phyloP scores from a whole-genome alignment of 2,888 invertebrate genomes.

The Eulithis testata region DNA sequence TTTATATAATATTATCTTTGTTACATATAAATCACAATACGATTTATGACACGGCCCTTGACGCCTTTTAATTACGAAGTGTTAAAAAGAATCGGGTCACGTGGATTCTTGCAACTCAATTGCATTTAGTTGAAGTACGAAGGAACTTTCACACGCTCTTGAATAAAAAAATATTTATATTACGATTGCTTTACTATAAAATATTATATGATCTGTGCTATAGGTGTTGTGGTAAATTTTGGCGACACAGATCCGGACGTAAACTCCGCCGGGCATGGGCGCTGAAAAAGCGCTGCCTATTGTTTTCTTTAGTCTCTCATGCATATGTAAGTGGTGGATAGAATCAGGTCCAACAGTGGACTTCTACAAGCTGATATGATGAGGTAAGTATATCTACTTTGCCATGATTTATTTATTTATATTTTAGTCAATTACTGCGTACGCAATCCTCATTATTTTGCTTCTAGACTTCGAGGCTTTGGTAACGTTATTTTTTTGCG shows the following conservation, averaged over 20 bases:
- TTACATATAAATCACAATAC: constrained; percentile 45
- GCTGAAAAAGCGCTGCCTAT: no score
- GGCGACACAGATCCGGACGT: no score
- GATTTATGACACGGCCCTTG: constrained; percentile 41
- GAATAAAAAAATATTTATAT: constrained; percentile 1
- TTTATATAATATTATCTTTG: constrained; percentile 51
- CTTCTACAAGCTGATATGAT: no score
- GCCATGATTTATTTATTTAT: no score
- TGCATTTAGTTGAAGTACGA: constrained; percentile 17
- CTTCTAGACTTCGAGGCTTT: neutral
- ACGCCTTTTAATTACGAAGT: constrained; percentile 44
- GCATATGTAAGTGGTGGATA: no score
- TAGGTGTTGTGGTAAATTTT: neutral
- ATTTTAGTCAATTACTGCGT: neutral
- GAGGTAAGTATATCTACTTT: no score
- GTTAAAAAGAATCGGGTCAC: constrained; percentile 27
- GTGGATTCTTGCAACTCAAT: constrained; percentile 23
- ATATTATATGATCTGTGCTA: neutral
- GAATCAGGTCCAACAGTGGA: no score
- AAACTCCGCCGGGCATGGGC: no score
- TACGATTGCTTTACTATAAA: neutral
- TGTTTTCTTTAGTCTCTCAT: no score
- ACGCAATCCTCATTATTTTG: neutral
- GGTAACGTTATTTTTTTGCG: neutral
- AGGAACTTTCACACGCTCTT: constrained; percentile 20